Conservation (phyloP, 2,113 vertebrate species). For the Heterochromis multidens region DNA sequence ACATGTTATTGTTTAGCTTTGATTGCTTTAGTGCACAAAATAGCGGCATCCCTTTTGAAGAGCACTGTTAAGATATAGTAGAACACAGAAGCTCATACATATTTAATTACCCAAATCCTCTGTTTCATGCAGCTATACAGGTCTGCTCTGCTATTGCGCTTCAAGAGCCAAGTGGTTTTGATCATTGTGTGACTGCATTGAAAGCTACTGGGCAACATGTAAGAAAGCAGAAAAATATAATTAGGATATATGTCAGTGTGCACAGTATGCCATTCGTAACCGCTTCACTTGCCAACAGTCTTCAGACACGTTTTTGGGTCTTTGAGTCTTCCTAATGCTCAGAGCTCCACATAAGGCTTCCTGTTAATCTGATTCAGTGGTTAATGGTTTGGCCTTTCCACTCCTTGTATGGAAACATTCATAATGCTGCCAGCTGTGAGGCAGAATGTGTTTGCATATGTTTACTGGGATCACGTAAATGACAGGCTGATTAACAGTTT, state of each 20-base stretch:
- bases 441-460: conserved; percentile 28
- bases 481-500: conserved; percentile 23
- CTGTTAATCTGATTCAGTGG: neutral
- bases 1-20: conserved; percentile 39
- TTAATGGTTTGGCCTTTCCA: conserved; percentile 3
- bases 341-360: neutral
- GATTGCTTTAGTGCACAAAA: conserved; percentile 46
- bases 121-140: conserved; percentile 4
- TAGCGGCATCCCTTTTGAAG: conserved; percentile 28
- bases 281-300: neutral
- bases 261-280: neutral
- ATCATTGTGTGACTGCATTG: neutral
- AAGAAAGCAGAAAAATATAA: neutral
- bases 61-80: conserved; percentile 34
- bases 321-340: neutral
- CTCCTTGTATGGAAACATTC: conserved; percentile 18
- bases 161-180: conserved; percentile 19
- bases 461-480: conserved; percentile 13
- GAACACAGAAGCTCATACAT: conserved; percentile 48
- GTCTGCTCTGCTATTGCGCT: conserved; percentile 1
- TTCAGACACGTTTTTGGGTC: neutral
- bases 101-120: conserved; percentile 55
- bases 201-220: neutral
- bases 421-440: conserved; percentile 15
- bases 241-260: neutral